These are phyloP conservation scores for Nothura maculosa DNA, from an alignment of 2,797 vertebrate species.

Conservation along the genomic window DNA sequence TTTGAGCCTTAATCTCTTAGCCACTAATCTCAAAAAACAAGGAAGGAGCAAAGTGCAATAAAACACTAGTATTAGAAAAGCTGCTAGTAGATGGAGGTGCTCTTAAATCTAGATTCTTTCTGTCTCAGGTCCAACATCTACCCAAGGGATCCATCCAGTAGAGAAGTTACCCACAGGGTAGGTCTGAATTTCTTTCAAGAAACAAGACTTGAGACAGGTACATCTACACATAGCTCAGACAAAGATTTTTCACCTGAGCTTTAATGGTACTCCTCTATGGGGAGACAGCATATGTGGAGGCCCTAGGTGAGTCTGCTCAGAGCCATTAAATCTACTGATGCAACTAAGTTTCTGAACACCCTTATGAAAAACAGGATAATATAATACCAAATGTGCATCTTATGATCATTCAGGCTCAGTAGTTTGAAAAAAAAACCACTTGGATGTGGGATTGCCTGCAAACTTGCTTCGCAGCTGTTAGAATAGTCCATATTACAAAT, in stretches of 20 bases:
- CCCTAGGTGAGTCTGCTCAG: neutral
- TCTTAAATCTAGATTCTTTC: neutral
- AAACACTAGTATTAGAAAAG: neutral
- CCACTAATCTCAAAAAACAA: neutral
- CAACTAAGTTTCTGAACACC: neutral
- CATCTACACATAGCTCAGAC: neutral
- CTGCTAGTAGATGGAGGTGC: neutral
- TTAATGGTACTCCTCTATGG: neutral
- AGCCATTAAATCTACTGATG: neutral
- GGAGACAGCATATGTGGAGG: too few species aligned
- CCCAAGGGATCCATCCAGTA: neutral
- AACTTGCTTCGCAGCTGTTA: conserved; percentile 7
- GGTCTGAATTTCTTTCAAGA: neutral
- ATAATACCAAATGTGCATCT: neutral
- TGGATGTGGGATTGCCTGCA: neutral
- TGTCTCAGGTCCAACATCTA: neutral
- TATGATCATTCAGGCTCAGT: neutral
- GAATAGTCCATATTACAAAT: neutral
- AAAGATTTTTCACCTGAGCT: too few species aligned
- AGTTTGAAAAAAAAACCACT: neutral
- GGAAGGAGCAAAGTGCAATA: neutral
- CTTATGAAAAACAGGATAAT: neutral
- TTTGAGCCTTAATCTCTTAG: neutral
- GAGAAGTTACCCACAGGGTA: neutral
- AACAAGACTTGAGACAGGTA: neutral